Percentiles rank a stretch among this genome's conserved stretches.
phyloP scores from a whole-genome alignment of 2,113 vertebrate species.

The Channa argus region DNA sequence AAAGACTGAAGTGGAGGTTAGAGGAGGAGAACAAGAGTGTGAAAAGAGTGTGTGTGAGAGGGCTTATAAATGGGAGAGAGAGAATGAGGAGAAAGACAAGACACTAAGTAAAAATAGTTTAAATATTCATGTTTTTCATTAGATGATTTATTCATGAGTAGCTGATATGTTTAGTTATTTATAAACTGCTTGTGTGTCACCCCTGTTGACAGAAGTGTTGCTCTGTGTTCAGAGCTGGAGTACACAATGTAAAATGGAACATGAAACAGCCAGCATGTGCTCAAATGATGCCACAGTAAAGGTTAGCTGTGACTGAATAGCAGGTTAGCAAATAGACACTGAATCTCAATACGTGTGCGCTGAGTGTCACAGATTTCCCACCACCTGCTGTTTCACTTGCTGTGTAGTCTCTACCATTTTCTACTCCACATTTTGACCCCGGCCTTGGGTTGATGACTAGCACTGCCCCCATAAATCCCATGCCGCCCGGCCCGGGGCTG shows the following conservation, averaged over 20 bases:
- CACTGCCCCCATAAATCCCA: conserved; percentile 88
- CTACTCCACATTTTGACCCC: conserved; percentile 86
- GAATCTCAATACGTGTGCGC: conserved; percentile 14
- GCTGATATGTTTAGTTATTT: conserved; percentile 65
- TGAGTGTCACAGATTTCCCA: conserved; percentile 13
- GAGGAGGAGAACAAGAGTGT: background rate
- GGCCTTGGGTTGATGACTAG: conserved; percentile 87
- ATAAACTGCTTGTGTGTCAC: conserved; percentile 61
- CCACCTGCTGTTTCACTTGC: conserved; percentile 3
- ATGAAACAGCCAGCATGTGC: conserved; percentile 31
- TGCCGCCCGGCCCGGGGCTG: conserved; percentile 88
- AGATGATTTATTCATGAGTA: conserved; percentile 69
- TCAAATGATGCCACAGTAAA: conserved; percentile 34
- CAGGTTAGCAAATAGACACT: background rate
- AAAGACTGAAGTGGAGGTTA: conserved; percentile 29
- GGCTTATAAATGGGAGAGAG: background rate
- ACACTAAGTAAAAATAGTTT: conserved; percentile 51
- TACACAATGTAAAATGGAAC: conserved; percentile 47
- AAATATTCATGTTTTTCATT: conserved; percentile 66
- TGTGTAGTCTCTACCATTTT: conserved; percentile 32
- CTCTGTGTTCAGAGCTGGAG: conserved; percentile 50
- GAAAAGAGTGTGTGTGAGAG: background rate
- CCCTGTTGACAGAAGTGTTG: conserved; percentile 57
- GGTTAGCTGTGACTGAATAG: conserved; percentile 31
- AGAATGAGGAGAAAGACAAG: conserved; percentile 27